A percentile compares a stretch with the other conserved stretches of the same genome.
phyloP scores from a whole-genome alignment of 2,113 vertebrate species.

The Ptyas mucosa region DNA sequence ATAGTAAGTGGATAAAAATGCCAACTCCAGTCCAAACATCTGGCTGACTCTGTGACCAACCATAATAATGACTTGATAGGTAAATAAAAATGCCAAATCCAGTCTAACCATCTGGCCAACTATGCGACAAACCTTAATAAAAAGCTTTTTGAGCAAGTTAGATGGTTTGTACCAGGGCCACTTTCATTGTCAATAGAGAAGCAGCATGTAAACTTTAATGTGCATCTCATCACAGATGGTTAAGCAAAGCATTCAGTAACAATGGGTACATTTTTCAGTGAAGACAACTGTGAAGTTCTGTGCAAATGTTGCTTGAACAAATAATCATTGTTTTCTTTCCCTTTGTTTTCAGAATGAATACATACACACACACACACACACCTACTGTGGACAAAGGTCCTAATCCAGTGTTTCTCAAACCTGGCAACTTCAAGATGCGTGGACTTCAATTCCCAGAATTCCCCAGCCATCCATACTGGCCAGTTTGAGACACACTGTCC shows the following conservation, averaged over 20 bases:
- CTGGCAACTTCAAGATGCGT: not conserved
- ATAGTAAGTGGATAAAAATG: not conserved
- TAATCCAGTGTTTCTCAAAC: not conserved
- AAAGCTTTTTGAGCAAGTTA: not conserved
- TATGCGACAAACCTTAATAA: not conserved
- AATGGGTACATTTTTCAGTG: not conserved
- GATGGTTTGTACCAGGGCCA: not conserved
- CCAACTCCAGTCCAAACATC: not conserved
- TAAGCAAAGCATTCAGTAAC: not conserved
- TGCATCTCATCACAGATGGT: not conserved
- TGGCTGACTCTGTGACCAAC: not conserved
- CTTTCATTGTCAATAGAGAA: not conserved
- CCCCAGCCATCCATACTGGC: not conserved
- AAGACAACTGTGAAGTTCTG: not conserved
- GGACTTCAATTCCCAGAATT: not conserved
- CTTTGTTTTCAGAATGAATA: not conserved
- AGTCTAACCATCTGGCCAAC: not conserved
- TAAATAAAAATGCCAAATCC: not conserved
- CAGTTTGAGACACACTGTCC: not conserved
- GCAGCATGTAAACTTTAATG: not conserved
- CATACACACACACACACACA: not conserved
- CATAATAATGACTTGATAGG: not conserved
- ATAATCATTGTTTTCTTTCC: not conserved
- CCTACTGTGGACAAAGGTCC: not conserved
- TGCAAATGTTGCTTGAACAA: not conserved